Percentiles rank a stretch among this genome's conserved stretches.
Conservation (phyloP, 2,797 vertebrate genomes). For the Ciconia nigra region DNA sequence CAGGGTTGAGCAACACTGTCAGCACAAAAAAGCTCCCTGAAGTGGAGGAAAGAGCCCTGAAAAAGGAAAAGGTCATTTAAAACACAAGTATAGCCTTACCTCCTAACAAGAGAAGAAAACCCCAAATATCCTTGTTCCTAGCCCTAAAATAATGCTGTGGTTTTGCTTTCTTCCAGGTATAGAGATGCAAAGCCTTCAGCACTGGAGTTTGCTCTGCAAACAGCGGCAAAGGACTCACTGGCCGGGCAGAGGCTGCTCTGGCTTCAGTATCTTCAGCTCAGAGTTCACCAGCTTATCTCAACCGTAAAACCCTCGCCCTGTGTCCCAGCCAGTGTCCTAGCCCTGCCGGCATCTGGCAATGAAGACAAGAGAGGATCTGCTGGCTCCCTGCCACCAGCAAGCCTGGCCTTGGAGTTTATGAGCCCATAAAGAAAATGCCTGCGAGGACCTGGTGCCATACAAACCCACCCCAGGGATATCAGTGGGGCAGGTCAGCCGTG, state of each 20-base stretch:
- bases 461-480: not conserved
- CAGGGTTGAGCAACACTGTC: not conserved
- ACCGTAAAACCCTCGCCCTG: not conserved
- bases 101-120: not conserved
- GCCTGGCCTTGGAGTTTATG: not conserved
- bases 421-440: not conserved
- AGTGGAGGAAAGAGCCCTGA: not conserved
- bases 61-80: not conserved
- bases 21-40: not conserved
- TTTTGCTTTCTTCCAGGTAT: not conserved
- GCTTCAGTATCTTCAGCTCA: not conserved
- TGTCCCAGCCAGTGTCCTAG: not conserved
- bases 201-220: not conserved
- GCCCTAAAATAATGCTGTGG: rapidly evolving
- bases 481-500: not conserved
- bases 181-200: not conserved
- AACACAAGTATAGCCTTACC: not conserved
- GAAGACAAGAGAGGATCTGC: not conserved
- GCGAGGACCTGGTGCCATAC: not conserved
- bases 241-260: not conserved
- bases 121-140: not conserved
- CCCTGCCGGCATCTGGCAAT: not conserved
- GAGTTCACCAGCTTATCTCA: not conserved
- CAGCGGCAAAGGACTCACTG: not conserved
- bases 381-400: not conserved